These are phyloP conservation scores for Ammospiza nelsoni DNA, from an alignment of 2,113 vertebrate genomes.

Conservation along the genomic window DNA sequence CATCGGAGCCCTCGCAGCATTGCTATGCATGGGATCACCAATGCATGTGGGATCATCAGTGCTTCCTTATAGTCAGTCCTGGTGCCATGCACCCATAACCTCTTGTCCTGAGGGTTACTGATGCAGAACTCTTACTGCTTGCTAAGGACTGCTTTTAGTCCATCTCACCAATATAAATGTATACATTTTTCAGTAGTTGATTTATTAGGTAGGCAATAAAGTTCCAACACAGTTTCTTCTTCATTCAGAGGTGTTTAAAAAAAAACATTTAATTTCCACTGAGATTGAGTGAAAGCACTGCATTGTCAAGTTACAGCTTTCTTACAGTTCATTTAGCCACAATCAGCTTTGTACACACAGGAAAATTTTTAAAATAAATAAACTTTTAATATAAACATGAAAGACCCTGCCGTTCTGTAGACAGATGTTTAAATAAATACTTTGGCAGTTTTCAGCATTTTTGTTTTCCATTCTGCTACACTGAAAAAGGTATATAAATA, in stretches of 20 bases:
- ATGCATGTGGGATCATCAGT: not conserved
- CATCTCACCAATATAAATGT: not conserved
- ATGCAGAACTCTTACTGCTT: not conserved
- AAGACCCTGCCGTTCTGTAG: not conserved
- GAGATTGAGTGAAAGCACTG: not conserved
- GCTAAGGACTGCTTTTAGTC: not conserved
- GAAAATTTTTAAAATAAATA: not conserved
- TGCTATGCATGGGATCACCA: not conserved
- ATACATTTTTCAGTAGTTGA: not conserved
- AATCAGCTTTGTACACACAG: not conserved
- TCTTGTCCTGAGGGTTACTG: not conserved
- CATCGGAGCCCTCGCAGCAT: no score
- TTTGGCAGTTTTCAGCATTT: not conserved
- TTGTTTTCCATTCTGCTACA: not conserved
- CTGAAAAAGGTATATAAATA: not conserved
- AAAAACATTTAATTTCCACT: not conserved
- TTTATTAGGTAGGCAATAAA: not conserved
- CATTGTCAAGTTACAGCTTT: not conserved
- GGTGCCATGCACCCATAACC: rapidly evolving
- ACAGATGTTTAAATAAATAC: not conserved
- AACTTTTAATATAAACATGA: not conserved
- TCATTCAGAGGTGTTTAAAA: not conserved
- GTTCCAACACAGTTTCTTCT: not conserved
- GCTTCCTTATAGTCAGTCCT: not conserved
- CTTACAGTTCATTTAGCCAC: not conserved